phyloP scores from a whole-genome alignment of 35 echinoderm and acorn worm species.

The Anneissia japonica region DNA sequence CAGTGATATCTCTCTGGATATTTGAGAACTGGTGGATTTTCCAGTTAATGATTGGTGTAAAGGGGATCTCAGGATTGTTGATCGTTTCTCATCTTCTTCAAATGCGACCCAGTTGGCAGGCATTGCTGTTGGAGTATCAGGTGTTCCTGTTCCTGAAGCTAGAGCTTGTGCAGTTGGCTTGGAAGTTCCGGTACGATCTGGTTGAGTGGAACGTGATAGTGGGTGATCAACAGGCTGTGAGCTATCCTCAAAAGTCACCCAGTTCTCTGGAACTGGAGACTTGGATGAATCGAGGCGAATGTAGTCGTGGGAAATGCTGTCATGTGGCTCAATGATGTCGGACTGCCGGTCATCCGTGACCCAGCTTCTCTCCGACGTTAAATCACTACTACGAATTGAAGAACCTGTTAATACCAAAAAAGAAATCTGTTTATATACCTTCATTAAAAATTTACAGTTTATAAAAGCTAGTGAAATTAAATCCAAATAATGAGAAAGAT shows the following conservation, averaged over 20 bases:
- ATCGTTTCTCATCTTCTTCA: conserved; percentile 10
- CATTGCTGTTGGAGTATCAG: background rate
- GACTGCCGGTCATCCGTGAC: background rate
- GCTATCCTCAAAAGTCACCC: conserved; percentile 71
- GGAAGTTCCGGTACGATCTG: background rate
- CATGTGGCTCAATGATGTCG: conserved; percentile 47
- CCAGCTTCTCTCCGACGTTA: background rate
- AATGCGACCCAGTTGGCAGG: conserved; percentile 10
- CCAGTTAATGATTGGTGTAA: background rate
- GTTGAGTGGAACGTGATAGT: background rate
- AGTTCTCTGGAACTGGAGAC: conserved; percentile 40
- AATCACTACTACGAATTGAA: background rate
- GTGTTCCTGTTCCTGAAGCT: background rate
- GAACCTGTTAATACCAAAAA: background rate
- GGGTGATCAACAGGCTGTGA: conserved; percentile 6
- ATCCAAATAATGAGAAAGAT: too few species aligned
- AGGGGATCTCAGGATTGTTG: background rate
- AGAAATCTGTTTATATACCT: too few species aligned
- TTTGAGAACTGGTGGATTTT: background rate
- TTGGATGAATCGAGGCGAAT: conserved; percentile 53
- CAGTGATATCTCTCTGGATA: background rate
- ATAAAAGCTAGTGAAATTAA: too few species aligned
- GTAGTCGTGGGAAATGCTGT: conserved; percentile 71
- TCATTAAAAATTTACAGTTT: too few species aligned
- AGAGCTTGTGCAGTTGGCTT: background rate